A percentile compares a stretch with the other conserved stretches of the same genome.
phyloP scores from a whole-genome alignment of 2,797 vertebrate genomes.

The Lagorchestes hirsutus region DNA sequence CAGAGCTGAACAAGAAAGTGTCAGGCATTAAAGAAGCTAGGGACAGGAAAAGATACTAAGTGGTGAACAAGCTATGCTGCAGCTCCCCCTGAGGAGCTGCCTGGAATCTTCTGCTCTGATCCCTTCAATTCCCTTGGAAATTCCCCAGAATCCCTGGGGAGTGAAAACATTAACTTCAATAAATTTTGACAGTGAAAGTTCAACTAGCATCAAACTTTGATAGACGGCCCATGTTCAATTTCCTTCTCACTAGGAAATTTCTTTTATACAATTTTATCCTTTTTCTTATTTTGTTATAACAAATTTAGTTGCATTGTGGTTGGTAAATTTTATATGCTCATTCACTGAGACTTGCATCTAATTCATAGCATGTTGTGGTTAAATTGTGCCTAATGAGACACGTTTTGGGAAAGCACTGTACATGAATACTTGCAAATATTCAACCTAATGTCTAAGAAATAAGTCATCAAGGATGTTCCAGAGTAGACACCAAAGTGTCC shows the following conservation, averaged over 20 bases:
- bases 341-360: conserved; percentile 4
- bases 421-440: conserved; percentile 40
- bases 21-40: background rate
- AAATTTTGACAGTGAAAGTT: background rate
- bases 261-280: conserved; percentile 7
- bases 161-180: background rate
- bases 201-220: background rate
- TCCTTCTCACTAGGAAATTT: conserved; percentile 2
- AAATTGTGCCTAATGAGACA: background rate
- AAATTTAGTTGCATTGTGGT: conserved; percentile 11
- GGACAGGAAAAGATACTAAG: background rate
- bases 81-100: background rate
- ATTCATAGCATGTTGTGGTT: conserved; percentile 34
- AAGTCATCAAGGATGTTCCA: conserved; percentile 28
- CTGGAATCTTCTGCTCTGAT: background rate
- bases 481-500: background rate
- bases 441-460: background rate
- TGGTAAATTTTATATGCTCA: conserved; percentile 11
- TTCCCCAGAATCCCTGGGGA: background rate
- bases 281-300: conserved; percentile 34
- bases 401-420: background rate
- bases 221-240: background rate
- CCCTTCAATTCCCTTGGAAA: background rate
- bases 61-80: background rate
- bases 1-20: background rate